A percentile compares a stretch with the other conserved stretches of the same genome.
These are phyloP conservation scores for Raphicerus campestris DNA, from an alignment of 2,113 vertebrate species.

Conservation along the genomic window DNA sequence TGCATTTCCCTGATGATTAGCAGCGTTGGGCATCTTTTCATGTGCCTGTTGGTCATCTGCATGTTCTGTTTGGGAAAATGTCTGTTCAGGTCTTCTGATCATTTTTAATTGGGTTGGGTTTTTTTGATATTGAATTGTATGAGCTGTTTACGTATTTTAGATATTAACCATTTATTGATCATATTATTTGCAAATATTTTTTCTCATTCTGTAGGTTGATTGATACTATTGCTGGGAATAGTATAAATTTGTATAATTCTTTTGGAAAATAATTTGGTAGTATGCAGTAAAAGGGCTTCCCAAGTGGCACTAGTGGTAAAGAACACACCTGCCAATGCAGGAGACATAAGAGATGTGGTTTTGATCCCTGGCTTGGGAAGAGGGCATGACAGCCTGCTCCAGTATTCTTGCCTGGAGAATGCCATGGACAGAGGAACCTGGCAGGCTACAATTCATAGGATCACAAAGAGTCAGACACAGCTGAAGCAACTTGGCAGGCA, in stretches of 20 bases:
- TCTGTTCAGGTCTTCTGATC: not conserved
- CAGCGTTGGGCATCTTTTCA: not conserved
- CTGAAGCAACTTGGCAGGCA: not conserved
- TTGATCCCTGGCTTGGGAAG: not conserved
- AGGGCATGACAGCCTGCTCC: not conserved
- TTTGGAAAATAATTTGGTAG: not conserved
- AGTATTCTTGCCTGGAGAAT: not conserved
- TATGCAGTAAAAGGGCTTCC: not conserved
- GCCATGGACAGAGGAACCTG: not conserved
- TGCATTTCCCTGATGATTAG: not conserved
- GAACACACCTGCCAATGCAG: not conserved
- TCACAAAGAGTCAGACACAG: not conserved
- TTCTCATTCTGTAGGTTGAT: not conserved
- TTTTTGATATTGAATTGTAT: not conserved
- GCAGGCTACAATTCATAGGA: not conserved
- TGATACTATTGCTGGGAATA: not conserved
- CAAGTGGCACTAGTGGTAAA: not conserved
- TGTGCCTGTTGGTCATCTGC: not conserved
- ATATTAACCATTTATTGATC: not conserved
- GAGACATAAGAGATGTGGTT: not conserved
- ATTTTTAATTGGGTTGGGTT: not conserved
- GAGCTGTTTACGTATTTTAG: not conserved
- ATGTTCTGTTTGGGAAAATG: not conserved
- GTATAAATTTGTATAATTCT: not conserved
- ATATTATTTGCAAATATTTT: not conserved